A percentile compares a stretch with the other conserved stretches of the same genome.
Evolutionary conservation across 2,888 invertebrate species (phyloP).

Genomic region (Hypsopygia costalis): DNA sequence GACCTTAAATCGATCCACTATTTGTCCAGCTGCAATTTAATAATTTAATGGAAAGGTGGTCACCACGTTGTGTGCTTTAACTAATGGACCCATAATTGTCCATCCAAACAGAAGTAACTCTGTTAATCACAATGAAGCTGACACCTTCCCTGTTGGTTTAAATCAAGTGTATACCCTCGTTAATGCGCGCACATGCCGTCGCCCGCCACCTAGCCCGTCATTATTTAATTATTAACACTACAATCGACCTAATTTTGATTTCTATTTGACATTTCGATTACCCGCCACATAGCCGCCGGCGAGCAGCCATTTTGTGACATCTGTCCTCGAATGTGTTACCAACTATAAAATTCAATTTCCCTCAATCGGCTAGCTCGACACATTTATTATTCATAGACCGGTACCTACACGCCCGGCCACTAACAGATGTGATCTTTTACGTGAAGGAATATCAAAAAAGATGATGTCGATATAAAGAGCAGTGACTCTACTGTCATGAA

Average conservation of each 20-base stretch:
- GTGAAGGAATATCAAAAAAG: constrained; percentile 74
- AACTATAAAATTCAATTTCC: constrained; percentile 81
- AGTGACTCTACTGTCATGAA: constrained; percentile 59
- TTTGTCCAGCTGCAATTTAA: constrained; percentile 55
- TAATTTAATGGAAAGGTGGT: constrained; percentile 63
- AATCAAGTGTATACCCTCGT: constrained; percentile 35
- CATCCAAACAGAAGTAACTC: constrained; percentile 76
- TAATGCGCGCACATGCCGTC: constrained; percentile 50
- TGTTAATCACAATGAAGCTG: constrained; percentile 72
- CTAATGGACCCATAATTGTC: constrained; percentile 78
- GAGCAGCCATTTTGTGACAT: constrained; percentile 74
- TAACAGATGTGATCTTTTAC: constrained; percentile 79
- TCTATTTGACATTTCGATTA: constrained; percentile 79
- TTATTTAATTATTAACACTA: constrained; percentile 80
- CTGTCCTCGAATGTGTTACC: constrained; percentile 77
- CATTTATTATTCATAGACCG: constrained; percentile 80
- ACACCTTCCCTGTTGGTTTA: constrained; percentile 56
- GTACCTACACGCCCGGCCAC: constrained; percentile 72
- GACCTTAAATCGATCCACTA: constrained; percentile 38
- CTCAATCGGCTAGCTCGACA: constrained; percentile 73
- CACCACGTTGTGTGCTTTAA: constrained; percentile 53
- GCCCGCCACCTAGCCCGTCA: constrained; percentile 46
- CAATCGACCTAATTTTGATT: constrained; percentile 80
- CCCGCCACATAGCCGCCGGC: constrained; percentile 62
- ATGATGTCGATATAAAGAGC: constrained; percentile 58